Base-by-base conservation (phyloP, 2,888 invertebrate genomes). In the Caenorhabditis sinica region DNA sequence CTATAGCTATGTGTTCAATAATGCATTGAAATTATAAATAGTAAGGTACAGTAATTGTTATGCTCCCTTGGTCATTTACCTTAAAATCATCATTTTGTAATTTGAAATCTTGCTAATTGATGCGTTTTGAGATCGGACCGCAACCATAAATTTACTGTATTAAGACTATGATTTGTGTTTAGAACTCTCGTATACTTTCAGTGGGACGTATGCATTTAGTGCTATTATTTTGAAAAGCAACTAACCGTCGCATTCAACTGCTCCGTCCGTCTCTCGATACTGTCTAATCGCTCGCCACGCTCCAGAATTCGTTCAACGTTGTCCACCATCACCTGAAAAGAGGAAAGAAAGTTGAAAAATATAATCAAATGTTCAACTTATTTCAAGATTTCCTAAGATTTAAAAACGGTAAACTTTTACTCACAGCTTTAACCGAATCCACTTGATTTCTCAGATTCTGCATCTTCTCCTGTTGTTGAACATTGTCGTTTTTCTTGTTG, bases 251-350 rank as follows among this genome's bases (percentile, higher is more conserved):
- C 84, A 49, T 87, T 85, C 58, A 91, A 77, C 25, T 88, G 88
- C 36, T 87, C 89, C 5, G 90, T 88, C 61, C 90, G 73, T 51
- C 86, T 61, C 40, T 91, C 88, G 61, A 92, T 83, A 60, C 89
- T 86, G 53, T 92, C 92, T 49, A 92, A 83, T 30, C 90, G 84
- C 30, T 92, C 91, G 28, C 91, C 92, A 11, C 92, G 85, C 60
- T 90, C 91, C 86, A 92, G 65, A 68, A 92, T 89, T 25, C 90
- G 80, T 51, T 89, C 85, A 36, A 92, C 90, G 69, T 92, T 92
- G 58, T 90, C 87, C 23, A 88, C 76, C 92, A 92, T 92, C n/a
- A 92, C 88, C 90, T 91, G 68, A 45, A 85, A 83, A 75, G 1
- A 17, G 13, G 25, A 56, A 56, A 28, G 11, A 4, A 1, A 2